A percentile compares a stretch with the other conserved stretches of the same genome.
These are phyloP conservation scores for Epinephelus malabaricus DNA, from an alignment of 2,797 vertebrate genomes.

Conservation along the genomic window DNA sequence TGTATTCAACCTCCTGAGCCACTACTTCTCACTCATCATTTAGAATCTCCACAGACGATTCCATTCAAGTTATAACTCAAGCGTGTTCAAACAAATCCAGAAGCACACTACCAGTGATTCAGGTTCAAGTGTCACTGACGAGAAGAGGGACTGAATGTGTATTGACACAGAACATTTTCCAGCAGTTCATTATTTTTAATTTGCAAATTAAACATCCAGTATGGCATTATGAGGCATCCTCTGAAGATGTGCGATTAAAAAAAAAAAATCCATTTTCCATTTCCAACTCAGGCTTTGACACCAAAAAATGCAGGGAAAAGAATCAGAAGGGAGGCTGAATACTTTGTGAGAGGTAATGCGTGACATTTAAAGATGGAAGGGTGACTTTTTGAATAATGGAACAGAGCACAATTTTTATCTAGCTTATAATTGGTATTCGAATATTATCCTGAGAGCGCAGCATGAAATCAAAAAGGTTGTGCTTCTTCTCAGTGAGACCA, in stretches of 20 bases:
- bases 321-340: conserved; percentile 2
- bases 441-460: conserved; percentile 36
- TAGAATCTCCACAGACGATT: neutral
- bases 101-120: conserved; percentile 1
- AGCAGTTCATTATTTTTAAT: conserved; percentile 3
- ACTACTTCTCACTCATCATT: neutral
- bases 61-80: neutral
- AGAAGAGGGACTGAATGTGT: neutral
- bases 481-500: conserved; percentile 25
- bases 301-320: neutral
- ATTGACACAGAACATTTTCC: conserved; percentile 6
- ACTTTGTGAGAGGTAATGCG: conserved; percentile 17
- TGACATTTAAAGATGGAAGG: conserved; percentile 51
- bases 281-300: neutral
- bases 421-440: conserved; percentile 25
- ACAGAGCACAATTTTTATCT: conserved; percentile 29
- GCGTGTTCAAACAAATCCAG: neutral
- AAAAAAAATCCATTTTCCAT: neutral
- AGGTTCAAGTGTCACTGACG: neutral
- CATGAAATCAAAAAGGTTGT: conserved; percentile 30
- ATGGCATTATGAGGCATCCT: conserved; percentile 1
- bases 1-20: neutral
- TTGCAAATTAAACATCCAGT: conserved; percentile 15
- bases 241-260: conserved; percentile 9
- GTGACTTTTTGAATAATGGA: conserved; percentile 42